phyloP scores from a whole-genome alignment of 2,888 invertebrate genomes.

The Cephus rjabovi region DNA sequence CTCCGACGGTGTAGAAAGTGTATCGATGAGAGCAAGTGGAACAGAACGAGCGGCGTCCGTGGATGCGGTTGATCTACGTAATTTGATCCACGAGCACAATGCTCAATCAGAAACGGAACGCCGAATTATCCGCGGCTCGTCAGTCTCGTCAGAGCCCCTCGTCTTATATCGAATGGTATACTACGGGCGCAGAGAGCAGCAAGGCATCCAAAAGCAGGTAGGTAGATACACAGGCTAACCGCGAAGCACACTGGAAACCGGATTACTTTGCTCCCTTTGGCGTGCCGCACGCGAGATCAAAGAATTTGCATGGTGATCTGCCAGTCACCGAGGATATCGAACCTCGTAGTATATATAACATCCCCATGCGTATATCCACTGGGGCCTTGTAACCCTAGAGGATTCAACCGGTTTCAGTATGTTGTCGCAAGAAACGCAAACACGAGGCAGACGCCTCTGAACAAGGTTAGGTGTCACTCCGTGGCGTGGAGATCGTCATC shows the following conservation, averaged over 20 bases:
- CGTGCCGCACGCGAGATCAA: slow-evolving; percentile 28
- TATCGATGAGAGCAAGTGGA: too few relatives aligned
- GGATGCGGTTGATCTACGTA: not conserved
- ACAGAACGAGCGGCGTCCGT: too few relatives aligned
- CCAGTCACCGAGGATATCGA: slow-evolving; percentile 9
- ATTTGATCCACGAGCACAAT: slow-evolving; percentile 28
- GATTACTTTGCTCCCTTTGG: slow-evolving; percentile 38
- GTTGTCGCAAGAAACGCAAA: slow-evolving; percentile 15
- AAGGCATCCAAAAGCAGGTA: too few relatives aligned
- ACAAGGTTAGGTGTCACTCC: slow-evolving; percentile 13
- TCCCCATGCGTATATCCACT: too few relatives aligned
- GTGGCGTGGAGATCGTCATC: too few relatives aligned
- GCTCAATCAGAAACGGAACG: slow-evolving; percentile 39
- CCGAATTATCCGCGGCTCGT: slow-evolving; percentile 40
- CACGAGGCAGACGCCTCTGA: slow-evolving; percentile 14
- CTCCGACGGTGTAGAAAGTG: not conserved
- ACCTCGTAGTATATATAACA: not conserved
- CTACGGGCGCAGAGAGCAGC: too few relatives aligned
- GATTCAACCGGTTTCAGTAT: not conserved
- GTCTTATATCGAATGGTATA: not conserved
- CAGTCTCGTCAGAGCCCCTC: slow-evolving; percentile 17
- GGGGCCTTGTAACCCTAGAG: too few relatives aligned
- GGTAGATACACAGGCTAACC: too few relatives aligned
- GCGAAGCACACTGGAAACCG: slow-evolving; percentile 26
- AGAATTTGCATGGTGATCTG: slow-evolving; percentile 40